These are phyloP conservation scores for Pheosia tremula DNA, from an alignment of 2,888 invertebrate genomes.

Conservation along the genomic window DNA sequence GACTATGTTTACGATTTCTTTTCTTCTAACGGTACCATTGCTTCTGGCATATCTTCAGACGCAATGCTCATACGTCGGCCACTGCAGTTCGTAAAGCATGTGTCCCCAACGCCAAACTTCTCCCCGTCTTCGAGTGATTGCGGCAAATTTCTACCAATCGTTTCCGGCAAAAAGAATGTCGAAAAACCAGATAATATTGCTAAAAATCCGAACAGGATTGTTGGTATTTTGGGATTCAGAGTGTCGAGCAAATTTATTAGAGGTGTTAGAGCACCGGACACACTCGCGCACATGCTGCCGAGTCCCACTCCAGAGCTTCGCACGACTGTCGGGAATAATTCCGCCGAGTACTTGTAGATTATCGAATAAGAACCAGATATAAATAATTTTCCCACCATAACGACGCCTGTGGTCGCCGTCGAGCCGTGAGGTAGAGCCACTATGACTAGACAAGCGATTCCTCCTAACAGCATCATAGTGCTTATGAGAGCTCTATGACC, in stretches of 20 bases:
- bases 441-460: conserved; percentile 90
- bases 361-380: conserved; percentile 94
- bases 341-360: conserved; percentile 94
- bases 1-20: conserved; percentile 53
- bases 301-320: conserved; percentile 93
- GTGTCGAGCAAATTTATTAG: conserved; percentile 91
- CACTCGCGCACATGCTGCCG: conserved; percentile 93
- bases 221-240: conserved; percentile 91
- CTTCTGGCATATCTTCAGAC: conserved; percentile 70
- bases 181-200: conserved; percentile 90
- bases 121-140: conserved; percentile 94
- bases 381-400: conserved; percentile 92
- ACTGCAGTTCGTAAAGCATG: conserved; percentile 89
- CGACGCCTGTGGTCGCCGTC: conserved; percentile 85
- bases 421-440: conserved; percentile 88
- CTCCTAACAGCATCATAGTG: conserved; percentile 91
- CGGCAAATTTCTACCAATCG: conserved; percentile 91
- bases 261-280: conserved; percentile 92
- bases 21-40: conserved; percentile 74
- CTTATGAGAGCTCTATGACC: conserved; percentile 91
- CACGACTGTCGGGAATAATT: conserved; percentile 93
- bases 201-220: conserved; percentile 90
- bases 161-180: conserved; percentile 91
- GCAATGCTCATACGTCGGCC: conserved; percentile 69
- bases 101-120: conserved; percentile 92